Conservation (phyloP, 2,113 vertebrate genomes). For the Suncus etruscus region DNA sequence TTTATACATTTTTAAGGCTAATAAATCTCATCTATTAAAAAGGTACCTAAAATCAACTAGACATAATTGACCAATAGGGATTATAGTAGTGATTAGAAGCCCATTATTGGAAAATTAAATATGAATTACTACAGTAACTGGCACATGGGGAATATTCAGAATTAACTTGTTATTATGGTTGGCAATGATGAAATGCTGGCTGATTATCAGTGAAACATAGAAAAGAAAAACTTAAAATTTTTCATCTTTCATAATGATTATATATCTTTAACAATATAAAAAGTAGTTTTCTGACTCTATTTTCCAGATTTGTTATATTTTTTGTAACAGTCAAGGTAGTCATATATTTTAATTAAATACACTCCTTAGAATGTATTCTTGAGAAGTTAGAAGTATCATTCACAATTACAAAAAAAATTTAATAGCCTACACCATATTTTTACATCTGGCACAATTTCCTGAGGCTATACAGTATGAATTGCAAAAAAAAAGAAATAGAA, state of each 20-base stretch:
- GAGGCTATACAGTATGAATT: slow-evolving; percentile 57
- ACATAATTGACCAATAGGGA: background rate
- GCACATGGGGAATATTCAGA: background rate
- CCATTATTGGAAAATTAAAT: background rate
- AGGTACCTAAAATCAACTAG: background rate
- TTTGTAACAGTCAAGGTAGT: slow-evolving; percentile 53
- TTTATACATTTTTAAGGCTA: background rate
- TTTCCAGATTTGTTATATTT: slow-evolving; percentile 51
- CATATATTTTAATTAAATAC: slow-evolving; percentile 67
- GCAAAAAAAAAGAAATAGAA: slow-evolving; percentile 55
- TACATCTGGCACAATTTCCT: slow-evolving; percentile 73
- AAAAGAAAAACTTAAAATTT: slow-evolving; percentile 34
- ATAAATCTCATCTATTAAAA: background rate
- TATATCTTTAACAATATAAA: slow-evolving; percentile 43
- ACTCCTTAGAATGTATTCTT: slow-evolving; percentile 61
- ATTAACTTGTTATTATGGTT: slow-evolving; percentile 34
- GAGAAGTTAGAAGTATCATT: slow-evolving; percentile 54
- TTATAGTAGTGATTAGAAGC: background rate
- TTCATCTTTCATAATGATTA: slow-evolving; percentile 55
- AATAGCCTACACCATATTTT: slow-evolving; percentile 70
- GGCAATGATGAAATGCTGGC: slow-evolving; percentile 43
- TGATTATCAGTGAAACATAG: background rate
- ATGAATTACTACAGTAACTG: background rate
- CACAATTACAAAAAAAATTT: slow-evolving; percentile 61
- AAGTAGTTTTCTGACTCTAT: slow-evolving; percentile 48